phyloP scores from a whole-genome alignment of 2,888 invertebrate genomes.

The Incurvaria masculella region DNA sequence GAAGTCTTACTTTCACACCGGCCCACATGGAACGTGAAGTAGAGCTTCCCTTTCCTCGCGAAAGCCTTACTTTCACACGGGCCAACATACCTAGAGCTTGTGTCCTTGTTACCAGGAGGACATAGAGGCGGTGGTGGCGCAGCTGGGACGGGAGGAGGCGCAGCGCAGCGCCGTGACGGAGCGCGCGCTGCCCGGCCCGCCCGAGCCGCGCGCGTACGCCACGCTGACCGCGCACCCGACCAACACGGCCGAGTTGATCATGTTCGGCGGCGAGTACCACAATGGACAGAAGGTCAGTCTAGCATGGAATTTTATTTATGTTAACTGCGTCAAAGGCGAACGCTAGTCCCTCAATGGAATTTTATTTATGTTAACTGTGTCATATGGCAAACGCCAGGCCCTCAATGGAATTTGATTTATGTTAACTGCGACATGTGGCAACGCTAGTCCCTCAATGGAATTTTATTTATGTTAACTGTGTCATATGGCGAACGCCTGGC shows the following conservation, averaged over 20 bases:
- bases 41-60: too few relatives aligned
- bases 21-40: too few relatives aligned
- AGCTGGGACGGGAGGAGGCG: slow-evolving; percentile 75
- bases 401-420: too few relatives aligned
- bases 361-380: too few relatives aligned
- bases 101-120: slow-evolving; percentile 73
- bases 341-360: slow-evolving; percentile 1
- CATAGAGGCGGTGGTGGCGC: slow-evolving; percentile 73
- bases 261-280: slow-evolving; percentile 91
- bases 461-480: too few relatives aligned
- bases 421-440: too few relatives aligned
- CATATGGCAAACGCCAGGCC: too few relatives aligned
- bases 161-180: slow-evolving; percentile 66
- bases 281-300: slow-evolving; percentile 86
- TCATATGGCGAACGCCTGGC: too few relatives aligned
- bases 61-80: too few relatives aligned
- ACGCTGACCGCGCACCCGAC: slow-evolving; percentile 74
- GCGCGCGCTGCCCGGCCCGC: slow-evolving; percentile 54
- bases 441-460: too few relatives aligned
- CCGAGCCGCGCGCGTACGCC: slow-evolving; percentile 77
- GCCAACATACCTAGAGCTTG: too few relatives aligned
- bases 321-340: neutral
- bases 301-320: neutral
- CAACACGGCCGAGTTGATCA: slow-evolving; percentile 80
- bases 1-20: too few relatives aligned